Evolutionary conservation across 1,140 invertebrate genomes (phyloP).

Genomic region (Scaptodrosophila lebanonensis): DNA sequence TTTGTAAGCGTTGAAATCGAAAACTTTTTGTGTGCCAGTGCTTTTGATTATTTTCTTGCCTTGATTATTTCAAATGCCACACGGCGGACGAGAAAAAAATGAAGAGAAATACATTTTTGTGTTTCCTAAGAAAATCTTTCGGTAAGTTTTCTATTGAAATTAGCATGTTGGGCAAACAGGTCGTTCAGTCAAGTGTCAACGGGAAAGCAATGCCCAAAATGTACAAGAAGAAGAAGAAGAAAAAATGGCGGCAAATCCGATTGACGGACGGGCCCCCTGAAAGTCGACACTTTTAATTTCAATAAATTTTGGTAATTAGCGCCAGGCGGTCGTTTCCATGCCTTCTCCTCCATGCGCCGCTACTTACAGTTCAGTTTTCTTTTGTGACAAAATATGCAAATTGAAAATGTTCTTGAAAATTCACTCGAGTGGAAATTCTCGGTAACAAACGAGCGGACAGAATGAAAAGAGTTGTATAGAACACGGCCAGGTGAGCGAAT

Average conservation of each 20-base stretch:
- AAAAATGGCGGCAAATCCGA: constrained; percentile 52
- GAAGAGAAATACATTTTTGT: constrained; percentile 32
- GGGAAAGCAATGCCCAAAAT: constrained; percentile 53
- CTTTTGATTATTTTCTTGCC: constrained; percentile 53
- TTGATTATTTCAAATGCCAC: constrained; percentile 57
- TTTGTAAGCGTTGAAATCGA: constrained; percentile 70
- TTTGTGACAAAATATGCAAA: constrained; percentile 56
- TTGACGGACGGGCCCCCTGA: constrained; percentile 10
- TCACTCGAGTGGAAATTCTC: constrained; percentile 46
- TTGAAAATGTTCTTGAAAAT: constrained; percentile 54
- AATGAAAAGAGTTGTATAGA: constrained; percentile 28
- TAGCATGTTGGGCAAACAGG: constrained; percentile 64
- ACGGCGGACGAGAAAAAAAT: constrained; percentile 29
- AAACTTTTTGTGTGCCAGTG: constrained; percentile 55
- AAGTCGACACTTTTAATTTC: constrained; percentile 67
- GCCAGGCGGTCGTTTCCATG: constrained; percentile 58
- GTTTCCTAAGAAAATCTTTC: constrained; percentile 49
- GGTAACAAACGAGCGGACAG: constrained; percentile 26
- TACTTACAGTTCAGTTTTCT: constrained; percentile 36
- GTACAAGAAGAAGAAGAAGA: no score
- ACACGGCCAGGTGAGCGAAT: constrained; percentile 44
- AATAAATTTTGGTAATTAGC: constrained; percentile 72
- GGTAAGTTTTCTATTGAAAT: constrained; percentile 72
- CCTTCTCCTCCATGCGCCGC: no score
- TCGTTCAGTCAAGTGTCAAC: constrained; percentile 72